Percentiles rank a stretch among this genome's conserved stretches.
These are phyloP conservation scores for Biston betularia DNA, from an alignment of 2,888 invertebrate genomes.

Conservation along the genomic window DNA sequence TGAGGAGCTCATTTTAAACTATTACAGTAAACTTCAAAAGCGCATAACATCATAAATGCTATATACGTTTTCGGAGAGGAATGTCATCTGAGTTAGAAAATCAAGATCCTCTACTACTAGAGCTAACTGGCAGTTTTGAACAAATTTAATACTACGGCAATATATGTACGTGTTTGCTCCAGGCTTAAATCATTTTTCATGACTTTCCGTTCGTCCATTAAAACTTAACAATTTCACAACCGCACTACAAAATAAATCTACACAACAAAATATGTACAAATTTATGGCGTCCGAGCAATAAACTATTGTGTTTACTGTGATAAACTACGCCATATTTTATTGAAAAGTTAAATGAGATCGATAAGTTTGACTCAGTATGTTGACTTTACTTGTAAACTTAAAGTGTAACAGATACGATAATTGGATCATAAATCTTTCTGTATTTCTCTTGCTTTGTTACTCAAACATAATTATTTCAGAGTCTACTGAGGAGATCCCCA, in stretches of 20 bases:
- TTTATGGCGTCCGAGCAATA: conserved; percentile 29
- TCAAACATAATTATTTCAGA: conserved; percentile 58
- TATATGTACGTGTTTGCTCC: background rate
- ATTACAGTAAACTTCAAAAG: too few relatives aligned
- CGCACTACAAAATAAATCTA: conserved; percentile 9
- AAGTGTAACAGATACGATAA: conserved; percentile 49
- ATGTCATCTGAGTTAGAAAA: too few relatives aligned
- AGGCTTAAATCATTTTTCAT: background rate
- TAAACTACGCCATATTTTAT: conserved; percentile 45
- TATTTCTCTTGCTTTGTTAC: conserved; percentile 55
- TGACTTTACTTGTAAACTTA: conserved; percentile 44
- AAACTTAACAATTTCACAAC: conserved; percentile 9
- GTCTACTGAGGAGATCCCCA: conserved; percentile 44
- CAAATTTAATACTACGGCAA: background rate
- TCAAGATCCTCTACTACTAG: too few relatives aligned
- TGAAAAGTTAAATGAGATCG: conserved; percentile 55
- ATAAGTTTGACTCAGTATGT: conserved; percentile 51
- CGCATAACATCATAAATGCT: too few relatives aligned
- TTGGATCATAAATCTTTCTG: conserved; percentile 62
- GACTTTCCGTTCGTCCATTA: background rate
- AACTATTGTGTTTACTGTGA: conserved; percentile 16
- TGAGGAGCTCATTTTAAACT: too few relatives aligned
- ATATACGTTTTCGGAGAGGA: too few relatives aligned
- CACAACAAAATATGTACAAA: conserved; percentile 10
- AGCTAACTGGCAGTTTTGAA: too few relatives aligned